Conservation (phyloP, 2,797 vertebrate genomes). For the Xenopus petersii region DNA sequence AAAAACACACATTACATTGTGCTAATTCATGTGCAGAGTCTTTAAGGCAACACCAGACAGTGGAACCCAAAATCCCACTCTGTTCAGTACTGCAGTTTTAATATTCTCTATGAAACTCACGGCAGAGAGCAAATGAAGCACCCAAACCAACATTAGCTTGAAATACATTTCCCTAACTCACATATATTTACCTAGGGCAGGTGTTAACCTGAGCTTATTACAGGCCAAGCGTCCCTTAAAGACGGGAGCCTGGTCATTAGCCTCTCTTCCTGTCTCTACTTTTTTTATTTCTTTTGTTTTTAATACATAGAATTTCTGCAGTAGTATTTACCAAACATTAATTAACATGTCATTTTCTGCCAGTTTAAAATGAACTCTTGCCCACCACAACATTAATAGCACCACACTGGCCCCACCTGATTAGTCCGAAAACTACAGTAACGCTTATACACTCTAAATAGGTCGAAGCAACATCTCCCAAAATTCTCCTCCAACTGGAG, state of each 20-base stretch:
- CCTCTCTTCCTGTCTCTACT: slow-evolving; percentile 40
- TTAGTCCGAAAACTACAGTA: slow-evolving; percentile 14
- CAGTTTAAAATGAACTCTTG: slow-evolving; percentile 18
- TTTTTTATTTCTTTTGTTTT: background rate
- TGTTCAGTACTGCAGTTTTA: slow-evolving; percentile 32
- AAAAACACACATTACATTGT: background rate
- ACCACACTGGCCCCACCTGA: slow-evolving; percentile 21
- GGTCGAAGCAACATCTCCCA: too few relatives aligned
- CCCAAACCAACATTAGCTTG: slow-evolving; percentile 17
- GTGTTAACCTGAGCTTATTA: slow-evolving; percentile 72
- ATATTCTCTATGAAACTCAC: slow-evolving; percentile 8
- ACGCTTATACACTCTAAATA: background rate
- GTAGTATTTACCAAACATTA: slow-evolving; percentile 52
- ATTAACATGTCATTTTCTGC: slow-evolving; percentile 26
- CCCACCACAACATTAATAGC: background rate
- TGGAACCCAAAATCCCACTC: slow-evolving; percentile 4
- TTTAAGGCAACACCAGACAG: slow-evolving; percentile 7
- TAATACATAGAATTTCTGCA: slow-evolving; percentile 17
- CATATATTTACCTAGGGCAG: slow-evolving; percentile 67
- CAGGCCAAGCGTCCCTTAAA: slow-evolving; percentile 61
- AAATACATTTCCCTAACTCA: slow-evolving; percentile 9
- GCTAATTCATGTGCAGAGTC: slow-evolving; percentile 7
- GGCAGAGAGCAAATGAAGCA: slow-evolving; percentile 18
- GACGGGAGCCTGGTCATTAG: slow-evolving; percentile 52
- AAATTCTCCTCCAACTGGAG: too few relatives aligned